Evolutionary conservation across 2,797 vertebrate genomes (phyloP), one percentile per base, ranked within the genome.

Genomic region (Euphonia xanthogaster): DNA sequence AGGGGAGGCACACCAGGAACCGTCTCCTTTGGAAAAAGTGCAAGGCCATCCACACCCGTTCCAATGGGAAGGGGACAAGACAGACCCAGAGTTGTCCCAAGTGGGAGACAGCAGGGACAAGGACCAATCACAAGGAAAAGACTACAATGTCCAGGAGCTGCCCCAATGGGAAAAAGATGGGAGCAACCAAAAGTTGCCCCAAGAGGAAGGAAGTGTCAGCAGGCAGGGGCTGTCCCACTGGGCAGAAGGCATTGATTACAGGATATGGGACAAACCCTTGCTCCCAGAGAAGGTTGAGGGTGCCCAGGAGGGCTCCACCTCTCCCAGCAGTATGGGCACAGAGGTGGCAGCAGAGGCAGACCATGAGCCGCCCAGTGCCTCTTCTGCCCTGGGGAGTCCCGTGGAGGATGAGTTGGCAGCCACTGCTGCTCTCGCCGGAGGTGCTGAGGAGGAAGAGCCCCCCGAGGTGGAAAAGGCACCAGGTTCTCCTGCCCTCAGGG

Each of bases 401-500:
- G 50, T 0, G 1, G 35, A 48, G 10, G 53, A 33, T 0, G 3
- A 50, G 31, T 42, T 19, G 35, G 35, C 19, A 39, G 51, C 14
- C 2, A 6, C 57, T 33, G 45, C 60, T n/a, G 15, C 19, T 48
- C 15, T 2, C 0, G 42, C 1, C 0, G 27, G 7, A 55, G 28
- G 14, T 25, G 50, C 30, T 57, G 51, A 48, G 19, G 24, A 62
- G 37, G 25, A 62, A 40, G 22, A 65, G 12, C 27, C 37, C 31
- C 18, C 3, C 0, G 0, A 27, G 33, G 10, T 33, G 24, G 63
- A 58, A 50, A 35, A 24, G 31, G 53, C 35, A 50, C 16, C 31
- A 24, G 20, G 24, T 21, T 42, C 37, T 42, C 35, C 63, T 68
- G 31, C 9, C 31, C 8, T 12, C 21, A 21, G 10, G 10, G 77